phyloP scores from a whole-genome alignment of 1,140 invertebrate species.

The Plodia interpunctella region DNA sequence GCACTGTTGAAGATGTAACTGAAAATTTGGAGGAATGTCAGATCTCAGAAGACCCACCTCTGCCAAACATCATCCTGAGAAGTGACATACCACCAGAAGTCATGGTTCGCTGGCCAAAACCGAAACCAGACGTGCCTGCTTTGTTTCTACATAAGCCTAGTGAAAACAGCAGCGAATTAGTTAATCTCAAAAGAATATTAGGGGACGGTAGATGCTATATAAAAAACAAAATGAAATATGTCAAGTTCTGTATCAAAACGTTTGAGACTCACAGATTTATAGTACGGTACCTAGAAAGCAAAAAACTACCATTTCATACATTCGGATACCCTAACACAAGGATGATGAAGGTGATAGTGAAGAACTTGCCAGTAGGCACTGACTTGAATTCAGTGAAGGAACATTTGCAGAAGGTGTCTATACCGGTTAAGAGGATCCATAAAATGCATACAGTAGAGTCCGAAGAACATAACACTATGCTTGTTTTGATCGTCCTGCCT shows the following conservation, averaged over 20 bases:
- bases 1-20: not conserved
- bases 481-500: constrained; percentile 41
- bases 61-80: not conserved
- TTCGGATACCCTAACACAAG: constrained; percentile 38
- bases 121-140: constrained; percentile 34
- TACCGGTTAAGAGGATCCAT: constrained; percentile 44
- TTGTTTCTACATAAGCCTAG: constrained; percentile 46
- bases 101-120: constrained; percentile 27
- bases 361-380: constrained; percentile 33
- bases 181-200: not conserved
- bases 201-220: not conserved
- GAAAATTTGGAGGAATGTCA: not conserved
- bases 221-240: not conserved
- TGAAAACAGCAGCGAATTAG: not conserved
- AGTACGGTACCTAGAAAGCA: constrained; percentile 39
- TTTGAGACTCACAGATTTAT: constrained; percentile 37
- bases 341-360: constrained; percentile 49
- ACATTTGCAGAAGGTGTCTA: constrained; percentile 28
- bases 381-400: constrained; percentile 33
- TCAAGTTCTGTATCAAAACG: not conserved
- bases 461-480: constrained; percentile 20
- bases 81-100: not conserved
- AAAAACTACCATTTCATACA: constrained; percentile 47
- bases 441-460: constrained; percentile 34
- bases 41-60: not conserved